A percentile compares a stretch with the other conserved stretches of the same genome.
Conservation (phyloP, 2,113 vertebrate species). For the Trichechus manatus region DNA sequence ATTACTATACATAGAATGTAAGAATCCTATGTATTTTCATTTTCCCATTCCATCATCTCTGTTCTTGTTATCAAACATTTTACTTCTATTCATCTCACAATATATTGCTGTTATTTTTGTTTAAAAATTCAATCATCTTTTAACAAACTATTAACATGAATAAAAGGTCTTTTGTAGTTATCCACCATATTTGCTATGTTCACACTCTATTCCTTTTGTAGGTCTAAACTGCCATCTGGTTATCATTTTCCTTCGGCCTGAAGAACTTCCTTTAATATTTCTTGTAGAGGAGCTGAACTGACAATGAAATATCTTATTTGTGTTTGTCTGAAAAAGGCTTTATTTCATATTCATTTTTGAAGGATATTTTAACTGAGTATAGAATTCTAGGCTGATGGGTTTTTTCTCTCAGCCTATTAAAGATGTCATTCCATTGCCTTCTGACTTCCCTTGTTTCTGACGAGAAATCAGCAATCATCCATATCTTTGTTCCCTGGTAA, state of each 20-base stretch:
- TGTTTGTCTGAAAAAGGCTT: not conserved
- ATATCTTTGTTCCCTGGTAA: conserved; percentile 74
- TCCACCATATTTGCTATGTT: not conserved
- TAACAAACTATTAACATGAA: not conserved
- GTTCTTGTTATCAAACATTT: conserved; percentile 50
- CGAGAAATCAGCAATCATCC: conserved; percentile 59
- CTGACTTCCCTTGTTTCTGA: conserved; percentile 70
- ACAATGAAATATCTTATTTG: conserved; percentile 13
- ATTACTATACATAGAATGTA: not conserved
- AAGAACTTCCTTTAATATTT: conserved; percentile 44
- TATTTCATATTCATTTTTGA: too few species aligned
- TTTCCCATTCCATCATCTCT: not conserved
- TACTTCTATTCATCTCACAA: not conserved
- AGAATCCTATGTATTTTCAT: not conserved
- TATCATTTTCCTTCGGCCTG: conserved; percentile 1
- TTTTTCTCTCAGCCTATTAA: conserved; percentile 72
- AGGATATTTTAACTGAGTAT: too few species aligned
- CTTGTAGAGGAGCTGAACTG: conserved; percentile 12
- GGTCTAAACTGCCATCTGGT: not conserved
- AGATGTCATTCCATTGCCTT: conserved; percentile 68
- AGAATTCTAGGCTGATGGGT: conserved; percentile 27
- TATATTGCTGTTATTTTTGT: not conserved
- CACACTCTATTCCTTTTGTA: conserved; percentile 10
- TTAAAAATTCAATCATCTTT: conserved; percentile 36
- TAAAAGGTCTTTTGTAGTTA: conserved; percentile 39